These are phyloP conservation scores for Drosophila siamana DNA, from an alignment of 2,888 invertebrate genomes.

Conservation along the genomic window DNA sequence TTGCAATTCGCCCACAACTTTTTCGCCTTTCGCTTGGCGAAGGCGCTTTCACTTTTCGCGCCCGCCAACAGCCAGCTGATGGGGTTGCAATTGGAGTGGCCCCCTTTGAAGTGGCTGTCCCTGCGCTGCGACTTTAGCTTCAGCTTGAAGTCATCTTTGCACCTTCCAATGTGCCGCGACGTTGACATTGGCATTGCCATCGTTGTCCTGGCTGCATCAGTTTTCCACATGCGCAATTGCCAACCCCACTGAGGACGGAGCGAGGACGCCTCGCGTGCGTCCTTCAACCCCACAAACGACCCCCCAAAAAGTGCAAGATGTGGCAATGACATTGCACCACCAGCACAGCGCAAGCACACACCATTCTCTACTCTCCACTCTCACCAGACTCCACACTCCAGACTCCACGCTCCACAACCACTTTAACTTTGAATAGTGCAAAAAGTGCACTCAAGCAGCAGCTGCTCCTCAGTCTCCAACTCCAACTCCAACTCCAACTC, in stretches of 20 bases:
- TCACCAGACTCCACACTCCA: neutral
- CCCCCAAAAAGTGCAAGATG: conserved; percentile 53
- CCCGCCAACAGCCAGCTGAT: conserved; percentile 21
- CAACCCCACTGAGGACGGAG: conserved; percentile 44
- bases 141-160: conserved; percentile 42
- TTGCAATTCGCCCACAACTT: conserved; percentile 1
- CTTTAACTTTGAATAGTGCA: conserved; percentile 75
- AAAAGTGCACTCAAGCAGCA: conserved; percentile 78
- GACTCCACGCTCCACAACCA: conserved; percentile 15
- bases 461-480: conserved; percentile 15
- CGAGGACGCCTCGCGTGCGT: conserved; percentile 54
- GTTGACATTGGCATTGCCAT: conserved; percentile 39
- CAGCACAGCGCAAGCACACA: conserved; percentile 24
- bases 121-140: conserved; percentile 4
- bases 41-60: conserved; percentile 60
- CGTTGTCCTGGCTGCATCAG: conserved; percentile 4
- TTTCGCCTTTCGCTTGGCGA: neutral
- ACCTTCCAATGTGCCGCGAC: conserved; percentile 38
- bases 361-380: neutral
- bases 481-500: neutral
- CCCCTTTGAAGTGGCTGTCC: conserved; percentile 11
- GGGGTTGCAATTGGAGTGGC: conserved; percentile 42
- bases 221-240: conserved; percentile 18
- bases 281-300: conserved; percentile 60
- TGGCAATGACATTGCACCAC: conserved; percentile 46